Base-by-base conservation (phyloP, 2,888 invertebrate species). In the Torymus texanus region DNA sequence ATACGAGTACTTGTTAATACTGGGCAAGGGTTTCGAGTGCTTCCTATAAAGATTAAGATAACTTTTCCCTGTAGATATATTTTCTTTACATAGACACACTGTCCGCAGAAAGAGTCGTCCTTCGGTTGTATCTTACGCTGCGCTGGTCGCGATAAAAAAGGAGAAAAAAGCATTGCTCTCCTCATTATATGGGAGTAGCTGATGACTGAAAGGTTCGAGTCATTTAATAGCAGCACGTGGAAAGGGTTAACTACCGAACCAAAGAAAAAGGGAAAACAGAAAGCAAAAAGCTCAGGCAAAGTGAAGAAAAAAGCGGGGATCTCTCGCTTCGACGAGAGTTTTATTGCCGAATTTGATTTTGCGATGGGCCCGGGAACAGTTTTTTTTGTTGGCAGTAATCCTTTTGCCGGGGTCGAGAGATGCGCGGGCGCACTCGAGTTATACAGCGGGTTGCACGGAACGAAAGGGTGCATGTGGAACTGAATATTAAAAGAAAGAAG, bases 261-360 rank as follows among this genome's bases (percentile, higher is more conserved):
- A 4, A 29, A 5, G 29, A 29, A 62, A 62, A 68, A 56, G 56
- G 53, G 58, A 29, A 29, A 29, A 29, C 51, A 63, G 76, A 29
- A 24, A 61, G 63, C 70, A 78, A 74, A 58, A 55, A 75, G 29
- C 3, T 29, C 0, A 5, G 29, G 29, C 29, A 29, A 68, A 41
- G 77, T 24, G 24, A 16, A 63, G 67, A 79, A 79, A 78, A 82
- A 51, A 29, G 18, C 73, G 55, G 29, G 29, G 29, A 29, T 29
- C 29, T 29, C 65, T 67, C 16, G 61, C 63, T 71, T 61, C 12
- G 12, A 18, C 21, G 55, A 50, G 13, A 65, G 65, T 78, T 85
- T 85, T 84, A 85, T 82, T 83, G 82, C 80, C 80, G 70, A 86
- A 85, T 86, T 85, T 86, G 82, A 84, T 83, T 86, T 85, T 84